Evolutionary conservation across 2,888 invertebrate species (phyloP), one percentile per base, ranked within the genome.

Genomic region (Cerceris rybyensis): DNA sequence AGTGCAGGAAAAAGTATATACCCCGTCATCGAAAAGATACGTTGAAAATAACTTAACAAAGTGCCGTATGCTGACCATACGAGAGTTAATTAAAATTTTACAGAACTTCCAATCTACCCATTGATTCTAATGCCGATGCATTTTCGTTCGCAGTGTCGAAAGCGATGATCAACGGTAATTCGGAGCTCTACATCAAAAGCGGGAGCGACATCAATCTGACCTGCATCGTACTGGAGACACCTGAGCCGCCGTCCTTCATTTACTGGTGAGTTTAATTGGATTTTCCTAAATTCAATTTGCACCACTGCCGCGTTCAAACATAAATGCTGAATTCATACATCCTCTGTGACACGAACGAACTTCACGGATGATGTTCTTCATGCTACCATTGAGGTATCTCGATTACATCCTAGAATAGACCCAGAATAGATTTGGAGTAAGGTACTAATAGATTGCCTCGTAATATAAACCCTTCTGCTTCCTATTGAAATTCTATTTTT

Each of bases 131-230:
- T 71, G 58, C 63, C 46, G 46, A 11, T 46, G 46, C 46, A 46
- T 46, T 46, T 11, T 70, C 87, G 68, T 93, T 81, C 93, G 64
- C 95, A 98, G 98, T 97, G 92, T 97, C 97, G 88, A 96, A 96
- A 93, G 97, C 98, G 86, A 96, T 96, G 94, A 98, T 98, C 91
- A 94, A 96, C 91, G 96, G 97, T 58, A 97, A 96, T 90, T 95
- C 96, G 46, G 97, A 97, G 93, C 94, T 97, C 91, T 97, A 96
- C 93, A 96, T 98, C 92, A 96, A 97, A 92, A 97, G 96, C 90
- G 97, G 97, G 87, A 97, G 97, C 91, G 97, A 97, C 94, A 97
- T 98, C 93, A 98, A 97, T 94, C 95, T 98, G 93, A 98, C 97
- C 89, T 97, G 97, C 93, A 95, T 96, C 90, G 97, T 97, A 80